Evolutionary conservation across 2,113 vertebrate species (phyloP).

Genomic region (Ctenomys sociabilis): DNA sequence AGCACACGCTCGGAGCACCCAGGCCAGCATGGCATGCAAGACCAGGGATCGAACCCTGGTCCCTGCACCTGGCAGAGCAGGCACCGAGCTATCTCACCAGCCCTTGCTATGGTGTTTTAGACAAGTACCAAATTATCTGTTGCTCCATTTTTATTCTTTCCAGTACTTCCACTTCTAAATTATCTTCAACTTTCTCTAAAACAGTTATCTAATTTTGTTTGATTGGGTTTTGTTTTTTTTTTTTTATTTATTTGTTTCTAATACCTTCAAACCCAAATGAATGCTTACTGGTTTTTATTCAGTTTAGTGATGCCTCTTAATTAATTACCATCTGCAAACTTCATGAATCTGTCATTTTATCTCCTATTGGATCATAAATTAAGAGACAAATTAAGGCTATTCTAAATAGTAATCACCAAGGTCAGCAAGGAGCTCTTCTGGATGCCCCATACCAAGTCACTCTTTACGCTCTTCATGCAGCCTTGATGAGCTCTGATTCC

Average conservation of each 20-base stretch:
- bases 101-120: neutral
- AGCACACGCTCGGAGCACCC: too few species aligned
- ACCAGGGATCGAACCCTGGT: too few species aligned
- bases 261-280: neutral
- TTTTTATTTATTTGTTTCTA: neutral
- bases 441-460: too few species aligned
- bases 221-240: neutral
- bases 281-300: neutral
- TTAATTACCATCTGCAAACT: constrained; percentile 51
- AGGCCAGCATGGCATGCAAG: too few species aligned
- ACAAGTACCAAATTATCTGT: neutral
- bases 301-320: constrained; percentile 34
- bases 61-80: too few species aligned
- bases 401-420: neutral
- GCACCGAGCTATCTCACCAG: too few species aligned
- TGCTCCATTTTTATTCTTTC: neutral
- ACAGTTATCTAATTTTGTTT: neutral
- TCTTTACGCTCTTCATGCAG: fast-evolving
- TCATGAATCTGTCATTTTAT: constrained; percentile 35
- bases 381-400: constrained; percentile 30
- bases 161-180: neutral
- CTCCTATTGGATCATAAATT: constrained; percentile 35
- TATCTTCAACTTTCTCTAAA: neutral
- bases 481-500: neutral
- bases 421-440: neutral